Base-by-base conservation (phyloP, 2,888 invertebrate species). In the Drosophila mimica region DNA sequence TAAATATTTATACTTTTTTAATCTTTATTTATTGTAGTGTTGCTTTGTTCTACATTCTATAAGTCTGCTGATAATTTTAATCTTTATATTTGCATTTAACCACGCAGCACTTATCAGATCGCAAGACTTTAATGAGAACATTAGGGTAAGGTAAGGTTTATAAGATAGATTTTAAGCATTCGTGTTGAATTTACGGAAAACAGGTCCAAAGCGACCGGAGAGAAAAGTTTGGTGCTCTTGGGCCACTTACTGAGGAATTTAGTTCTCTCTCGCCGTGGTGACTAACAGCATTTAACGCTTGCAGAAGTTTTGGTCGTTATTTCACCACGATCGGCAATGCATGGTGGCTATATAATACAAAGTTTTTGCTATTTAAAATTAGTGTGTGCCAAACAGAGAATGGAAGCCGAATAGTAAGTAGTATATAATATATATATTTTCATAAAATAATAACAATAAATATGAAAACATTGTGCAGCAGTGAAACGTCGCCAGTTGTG, bases 401-500 rank as follows among this genome's bases (percentile, higher is more conserved):
- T 84, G 82, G 53, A 57, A 25, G 34, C 71, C 58, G 88, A 74
- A 17, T 54, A 71, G 84, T 85, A 40, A 52, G 71, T 61, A 4
- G 2, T 0, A 1, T 15, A 2, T 1, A 33, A 46, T 25, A 25
- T 2, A 5, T 36, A 36, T 7, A n/a, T n/a, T 46, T 46, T 8
- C 7, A 25, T 15, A 15, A 46, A 25, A 25, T 15, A 46, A 46
- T 15, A 8, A 15, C 0, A 25, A 25, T 46, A 46, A 15, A 25
- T 46, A 1, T 7, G 1, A 2, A 8, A 20, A 6, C 8, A 6
- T 11, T 17, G 43, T 66, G 20, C 49, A 76, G 84, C 56, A 63
- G 52, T 46, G 79, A 81, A 48, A 43, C 33, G 13, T 74, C 77
- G 7, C 79, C 85, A 0, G 73, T 92, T 34, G 74, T 89, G 4